Evolutionary conservation across 2,113 vertebrate species (phyloP), one percentile per base, ranked within the genome.

Genomic region (Rhynchopsitta pachyrhyncha): DNA sequence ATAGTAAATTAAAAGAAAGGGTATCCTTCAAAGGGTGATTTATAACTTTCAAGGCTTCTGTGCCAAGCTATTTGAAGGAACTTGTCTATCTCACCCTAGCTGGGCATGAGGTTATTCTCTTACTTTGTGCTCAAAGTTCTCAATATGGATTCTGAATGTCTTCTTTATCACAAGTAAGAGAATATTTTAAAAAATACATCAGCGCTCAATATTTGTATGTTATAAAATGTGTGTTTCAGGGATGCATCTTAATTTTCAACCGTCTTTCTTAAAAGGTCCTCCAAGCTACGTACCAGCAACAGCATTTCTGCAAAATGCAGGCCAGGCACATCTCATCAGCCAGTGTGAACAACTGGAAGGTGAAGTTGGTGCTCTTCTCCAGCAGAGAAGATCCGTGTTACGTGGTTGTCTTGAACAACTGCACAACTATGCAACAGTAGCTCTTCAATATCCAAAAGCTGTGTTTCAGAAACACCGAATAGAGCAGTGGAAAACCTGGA

Each of bases 251-350:
- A n/a, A 55, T 84, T 78, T 75, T 71, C 64, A 63, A 92, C 11
- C 9, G 5, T 77, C 73, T 97, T 84, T 83, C 78, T 81, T 67
- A n/a, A 67, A 97, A 99, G 99, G 99, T 91, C 99, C 99, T n/a
- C 99, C 99, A 6, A 99, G 99, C 97, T 99, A 99, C 1, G 99
- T 99, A 11, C 99, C 99, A 35, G 99, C 99, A 15, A 99, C 99
- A 33, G 98, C 99, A 11, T 99, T 99, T 95, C 97, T 99, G 76
- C 99, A 99, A 90, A 99, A 99, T 5, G 99, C 99, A 6, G 99
- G 99, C 62, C 99, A 99, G 97, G 99, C 99, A 20, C 99, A 99
- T 91, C 97, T 99, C 3, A 99, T 99, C 91, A 99, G 98, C 95
- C 99, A 99, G 93, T 99, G 99, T 17, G 99, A 99, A 39, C 98